A percentile compares a stretch with the other conserved stretches of the same genome.
Conservation (phyloP, 2,113 vertebrate genomes). For the Narcine bancroftii region DNA sequence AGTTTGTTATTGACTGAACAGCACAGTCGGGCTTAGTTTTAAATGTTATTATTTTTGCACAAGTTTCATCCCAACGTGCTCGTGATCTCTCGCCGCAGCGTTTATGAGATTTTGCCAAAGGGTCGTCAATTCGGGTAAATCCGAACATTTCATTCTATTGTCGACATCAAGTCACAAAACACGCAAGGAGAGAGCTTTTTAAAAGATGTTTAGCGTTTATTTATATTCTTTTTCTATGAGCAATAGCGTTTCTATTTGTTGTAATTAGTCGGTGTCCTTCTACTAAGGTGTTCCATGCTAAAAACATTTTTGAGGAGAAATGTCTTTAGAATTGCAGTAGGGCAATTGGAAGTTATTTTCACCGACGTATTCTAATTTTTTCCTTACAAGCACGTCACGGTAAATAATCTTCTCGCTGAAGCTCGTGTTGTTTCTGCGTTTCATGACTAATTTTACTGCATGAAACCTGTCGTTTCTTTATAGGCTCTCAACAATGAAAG, state of each 20-base stretch:
- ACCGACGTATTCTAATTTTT: not conserved
- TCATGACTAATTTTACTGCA: not conserved
- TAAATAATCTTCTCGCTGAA: not conserved
- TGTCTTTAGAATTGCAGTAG: no score
- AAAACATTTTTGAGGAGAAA: not conserved
- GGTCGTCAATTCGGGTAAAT: not conserved
- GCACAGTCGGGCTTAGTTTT: not conserved
- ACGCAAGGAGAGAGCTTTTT: not conserved
- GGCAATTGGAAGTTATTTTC: not conserved
- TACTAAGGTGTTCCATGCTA: not conserved
- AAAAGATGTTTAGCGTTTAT: not conserved
- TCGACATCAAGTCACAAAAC: not conserved
- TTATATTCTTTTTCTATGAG: not conserved
- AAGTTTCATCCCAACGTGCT: not conserved
- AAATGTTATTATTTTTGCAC: not conserved
- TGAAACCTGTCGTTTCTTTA: not conserved
- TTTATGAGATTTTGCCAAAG: not conserved
- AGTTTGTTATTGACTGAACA: not conserved
- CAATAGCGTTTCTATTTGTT: not conserved
- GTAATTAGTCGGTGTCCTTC: no score
- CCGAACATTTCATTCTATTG: not conserved
- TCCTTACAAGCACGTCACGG: not conserved
- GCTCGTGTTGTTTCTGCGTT: not conserved
- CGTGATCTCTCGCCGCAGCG: not conserved
- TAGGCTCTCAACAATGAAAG: not conserved